Conservation (phyloP, 2,888 invertebrate species). For the Heterodera filipjevi region DNA sequence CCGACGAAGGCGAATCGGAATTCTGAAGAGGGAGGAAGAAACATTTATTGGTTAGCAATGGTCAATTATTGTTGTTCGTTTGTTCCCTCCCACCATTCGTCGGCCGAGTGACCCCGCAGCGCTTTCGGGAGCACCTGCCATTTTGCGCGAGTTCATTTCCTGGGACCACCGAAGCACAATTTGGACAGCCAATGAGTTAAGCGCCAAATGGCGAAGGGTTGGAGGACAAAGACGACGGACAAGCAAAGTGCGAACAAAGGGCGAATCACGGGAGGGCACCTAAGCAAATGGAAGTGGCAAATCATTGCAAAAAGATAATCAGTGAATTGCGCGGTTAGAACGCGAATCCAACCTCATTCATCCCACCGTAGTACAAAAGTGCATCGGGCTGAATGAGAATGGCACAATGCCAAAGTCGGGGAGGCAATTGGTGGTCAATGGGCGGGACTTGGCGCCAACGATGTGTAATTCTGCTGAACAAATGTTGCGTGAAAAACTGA, state of each 20-base stretch:
- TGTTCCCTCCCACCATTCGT: neutral
- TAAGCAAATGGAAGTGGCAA: neutral
- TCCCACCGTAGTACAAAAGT: conserved; percentile 20
- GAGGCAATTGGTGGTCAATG: conserved; percentile 21
- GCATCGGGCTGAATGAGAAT: conserved; percentile 6
- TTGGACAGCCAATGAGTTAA: conserved; percentile 12
- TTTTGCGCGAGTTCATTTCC: conserved; percentile 12
- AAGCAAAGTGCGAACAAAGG: conserved; percentile 24
- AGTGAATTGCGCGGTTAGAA: neutral
- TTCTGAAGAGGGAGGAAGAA: neutral
- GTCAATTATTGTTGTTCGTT: no score
- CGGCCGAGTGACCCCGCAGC: neutral
- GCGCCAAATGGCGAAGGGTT: conserved; percentile 20
- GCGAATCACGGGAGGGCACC: conserved; percentile 22
- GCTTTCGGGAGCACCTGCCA: conserved; percentile 4
- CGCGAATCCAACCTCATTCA: conserved; percentile 13
- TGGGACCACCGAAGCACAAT: conserved; percentile 22
- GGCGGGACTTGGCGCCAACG: conserved; percentile 26
- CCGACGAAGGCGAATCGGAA: neutral
- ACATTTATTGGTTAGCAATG: neutral
- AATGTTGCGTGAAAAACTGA: no score
- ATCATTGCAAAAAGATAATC: neutral
- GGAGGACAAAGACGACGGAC: conserved; percentile 17
- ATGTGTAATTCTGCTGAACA: neutral
- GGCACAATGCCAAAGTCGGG: conserved; percentile 28